Conservation (phyloP, 92 coral and sea anemone genomes). For the Parazoanthus swiftii region DNA sequence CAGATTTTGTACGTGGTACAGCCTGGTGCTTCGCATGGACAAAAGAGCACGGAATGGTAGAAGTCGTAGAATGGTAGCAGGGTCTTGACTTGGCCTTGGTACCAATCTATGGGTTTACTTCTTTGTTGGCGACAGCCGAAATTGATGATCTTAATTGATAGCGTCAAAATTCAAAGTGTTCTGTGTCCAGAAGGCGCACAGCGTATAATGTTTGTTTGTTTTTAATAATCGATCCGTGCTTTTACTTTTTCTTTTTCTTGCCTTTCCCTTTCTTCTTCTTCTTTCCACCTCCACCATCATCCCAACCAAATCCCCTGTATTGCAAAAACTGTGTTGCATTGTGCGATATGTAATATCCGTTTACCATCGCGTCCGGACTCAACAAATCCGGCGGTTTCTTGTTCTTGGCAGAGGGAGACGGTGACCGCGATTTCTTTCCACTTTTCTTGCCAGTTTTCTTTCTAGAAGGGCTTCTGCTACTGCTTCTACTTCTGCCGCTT, state of each 20-base stretch:
- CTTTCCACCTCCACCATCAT: slow-evolving; percentile 55
- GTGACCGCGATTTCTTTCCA: slow-evolving; percentile 80
- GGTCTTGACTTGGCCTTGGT: no score
- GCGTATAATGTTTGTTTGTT: no score
- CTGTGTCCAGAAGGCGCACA: no score
- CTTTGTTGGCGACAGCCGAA: no score
- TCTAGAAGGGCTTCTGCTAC: slow-evolving; percentile 91
- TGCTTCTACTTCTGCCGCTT: slow-evolving; percentile 70
- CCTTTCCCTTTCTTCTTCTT: slow-evolving; percentile 80
- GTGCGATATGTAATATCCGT: slow-evolving; percentile 94
- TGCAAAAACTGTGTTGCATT: slow-evolving; percentile 86
- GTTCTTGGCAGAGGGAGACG: slow-evolving; percentile 71
- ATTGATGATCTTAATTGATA: no score
- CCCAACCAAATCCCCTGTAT: slow-evolving; percentile 91
- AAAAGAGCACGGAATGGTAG: no score
- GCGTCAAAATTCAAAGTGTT: no score
- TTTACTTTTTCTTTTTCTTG: slow-evolving; percentile 60
- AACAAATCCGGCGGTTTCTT: slow-evolving; percentile 71
- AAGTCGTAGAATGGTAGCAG: no score
- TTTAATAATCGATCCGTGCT: background rate
- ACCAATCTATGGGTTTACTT: no score
- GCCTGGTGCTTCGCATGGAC: no score
- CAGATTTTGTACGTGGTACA: no score
- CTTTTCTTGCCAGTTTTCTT: slow-evolving; percentile 71
- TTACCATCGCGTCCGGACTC: slow-evolving; percentile 97